phyloP scores from a whole-genome alignment of 2,113 vertebrate species.

The Rhadina sibilatrix region DNA sequence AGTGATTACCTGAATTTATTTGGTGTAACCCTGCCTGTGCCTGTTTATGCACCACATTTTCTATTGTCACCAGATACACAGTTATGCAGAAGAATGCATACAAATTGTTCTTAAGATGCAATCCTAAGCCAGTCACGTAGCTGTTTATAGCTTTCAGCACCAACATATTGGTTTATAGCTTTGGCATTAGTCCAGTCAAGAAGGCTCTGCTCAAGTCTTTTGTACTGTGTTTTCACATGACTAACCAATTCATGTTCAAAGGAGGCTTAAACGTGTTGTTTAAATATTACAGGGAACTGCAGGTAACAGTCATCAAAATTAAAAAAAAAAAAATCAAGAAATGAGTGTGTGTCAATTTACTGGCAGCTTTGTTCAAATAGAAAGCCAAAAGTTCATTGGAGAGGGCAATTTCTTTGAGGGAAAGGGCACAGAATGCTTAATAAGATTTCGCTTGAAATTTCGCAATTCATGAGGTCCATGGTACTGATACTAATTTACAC shows the following conservation, averaged over 20 bases:
- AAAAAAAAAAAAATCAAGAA: background rate
- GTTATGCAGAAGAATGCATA: constrained; percentile 17
- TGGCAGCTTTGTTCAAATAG: background rate
- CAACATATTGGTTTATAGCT: background rate
- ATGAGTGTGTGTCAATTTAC: background rate
- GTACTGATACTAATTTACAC: background rate
- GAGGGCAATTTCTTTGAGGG: background rate
- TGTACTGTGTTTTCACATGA: background rate
- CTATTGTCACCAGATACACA: constrained; percentile 1
- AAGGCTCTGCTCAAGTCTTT: background rate
- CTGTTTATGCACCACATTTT: background rate
- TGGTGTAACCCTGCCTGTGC: background rate
- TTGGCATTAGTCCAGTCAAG: background rate
- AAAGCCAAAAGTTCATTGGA: background rate
- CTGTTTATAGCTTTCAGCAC: constrained; percentile 15
- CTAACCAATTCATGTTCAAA: background rate
- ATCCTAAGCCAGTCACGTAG: background rate
- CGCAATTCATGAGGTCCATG: background rate
- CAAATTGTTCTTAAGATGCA: constrained; percentile 25
- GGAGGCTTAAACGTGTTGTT: background rate
- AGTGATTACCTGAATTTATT: background rate
- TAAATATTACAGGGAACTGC: background rate
- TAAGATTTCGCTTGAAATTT: background rate
- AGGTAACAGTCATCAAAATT: background rate
- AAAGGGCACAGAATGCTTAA: background rate